Conservation (phyloP, 2,113 vertebrate species). For the Acrocephalus kingi region DNA sequence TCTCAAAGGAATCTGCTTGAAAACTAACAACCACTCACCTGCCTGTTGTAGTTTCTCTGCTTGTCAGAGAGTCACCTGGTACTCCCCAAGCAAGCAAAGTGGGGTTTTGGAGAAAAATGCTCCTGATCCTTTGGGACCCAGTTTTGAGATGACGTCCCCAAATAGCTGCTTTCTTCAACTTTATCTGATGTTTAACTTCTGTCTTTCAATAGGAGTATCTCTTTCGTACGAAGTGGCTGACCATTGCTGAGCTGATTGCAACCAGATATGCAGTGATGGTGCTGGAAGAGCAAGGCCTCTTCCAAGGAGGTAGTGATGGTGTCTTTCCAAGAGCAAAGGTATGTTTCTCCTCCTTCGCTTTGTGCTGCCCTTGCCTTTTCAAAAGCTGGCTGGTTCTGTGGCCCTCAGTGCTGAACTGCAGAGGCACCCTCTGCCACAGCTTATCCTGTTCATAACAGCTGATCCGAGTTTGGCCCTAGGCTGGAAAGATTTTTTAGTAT, state of each 20-base stretch:
- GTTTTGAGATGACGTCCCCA: neutral
- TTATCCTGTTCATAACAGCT: neutral
- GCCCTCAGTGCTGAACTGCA: neutral
- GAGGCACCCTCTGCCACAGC: neutral
- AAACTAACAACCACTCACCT: neutral
- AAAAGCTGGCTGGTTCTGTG: neutral
- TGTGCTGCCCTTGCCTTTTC: neutral
- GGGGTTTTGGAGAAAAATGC: neutral
- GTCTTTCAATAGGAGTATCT: neutral
- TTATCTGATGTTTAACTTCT: neutral
- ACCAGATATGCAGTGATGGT: neutral
- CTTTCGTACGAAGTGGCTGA: neutral
- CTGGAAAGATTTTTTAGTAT: neutral
- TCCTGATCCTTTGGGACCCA: neutral
- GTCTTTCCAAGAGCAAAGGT: conserved; percentile 51
- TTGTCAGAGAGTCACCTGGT: neutral
- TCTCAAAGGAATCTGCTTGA: neutral
- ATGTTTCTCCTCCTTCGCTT: neutral
- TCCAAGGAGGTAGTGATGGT: neutral
- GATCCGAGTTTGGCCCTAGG: neutral
- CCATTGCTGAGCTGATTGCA: conserved; percentile 63
- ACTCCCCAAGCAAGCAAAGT: neutral
- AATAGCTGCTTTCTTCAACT: neutral
- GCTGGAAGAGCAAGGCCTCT: neutral
- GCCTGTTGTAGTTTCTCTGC: neutral